These are phyloP conservation scores for Caenorhabditis macrosperma DNA, from an alignment of 2,888 invertebrate species.

Conservation along the genomic window DNA sequence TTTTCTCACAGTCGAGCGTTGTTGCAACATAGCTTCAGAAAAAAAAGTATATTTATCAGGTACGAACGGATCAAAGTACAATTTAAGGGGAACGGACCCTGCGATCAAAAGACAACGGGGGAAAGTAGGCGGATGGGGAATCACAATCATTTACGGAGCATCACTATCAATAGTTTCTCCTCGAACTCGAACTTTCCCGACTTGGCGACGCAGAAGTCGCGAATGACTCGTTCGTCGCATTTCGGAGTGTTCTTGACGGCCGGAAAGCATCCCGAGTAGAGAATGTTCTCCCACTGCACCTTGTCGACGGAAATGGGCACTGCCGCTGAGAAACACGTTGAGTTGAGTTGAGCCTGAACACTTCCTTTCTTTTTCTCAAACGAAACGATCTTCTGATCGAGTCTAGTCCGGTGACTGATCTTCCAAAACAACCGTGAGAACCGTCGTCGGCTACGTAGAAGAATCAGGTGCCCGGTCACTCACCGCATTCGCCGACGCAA, in stretches of 20 bases:
- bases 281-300: slow-evolving; percentile 69
- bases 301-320: slow-evolving; percentile 69
- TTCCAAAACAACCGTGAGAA: slow-evolving; percentile 19
- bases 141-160: slow-evolving; percentile 61
- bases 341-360: slow-evolving; percentile 67
- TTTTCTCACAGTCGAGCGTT: slow-evolving; percentile 15
- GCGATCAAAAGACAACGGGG: slow-evolving; percentile 5
- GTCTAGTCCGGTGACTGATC: slow-evolving; percentile 10
- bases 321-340: slow-evolving; percentile 70
- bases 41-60: not conserved
- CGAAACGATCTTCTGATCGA: not conserved
- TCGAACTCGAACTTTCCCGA: slow-evolving; percentile 68
- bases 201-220: slow-evolving; percentile 63
- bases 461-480: slow-evolving; percentile 31
- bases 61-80: slow-evolving; percentile 5
- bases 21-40: slow-evolving; percentile 21
- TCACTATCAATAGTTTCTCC: slow-evolving; percentile 70
- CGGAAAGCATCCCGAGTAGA: slow-evolving; percentile 71
- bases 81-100: slow-evolving; percentile 24
- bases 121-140: not conserved
- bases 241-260: slow-evolving; percentile 66
- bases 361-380: not conserved
- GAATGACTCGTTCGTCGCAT: slow-evolving; percentile 67
- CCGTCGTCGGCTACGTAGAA: slow-evolving; percentile 33
- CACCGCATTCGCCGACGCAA: slow-evolving; percentile 66